Conservation (phyloP, 2,888 invertebrate species). For the Amiota communis region DNA sequence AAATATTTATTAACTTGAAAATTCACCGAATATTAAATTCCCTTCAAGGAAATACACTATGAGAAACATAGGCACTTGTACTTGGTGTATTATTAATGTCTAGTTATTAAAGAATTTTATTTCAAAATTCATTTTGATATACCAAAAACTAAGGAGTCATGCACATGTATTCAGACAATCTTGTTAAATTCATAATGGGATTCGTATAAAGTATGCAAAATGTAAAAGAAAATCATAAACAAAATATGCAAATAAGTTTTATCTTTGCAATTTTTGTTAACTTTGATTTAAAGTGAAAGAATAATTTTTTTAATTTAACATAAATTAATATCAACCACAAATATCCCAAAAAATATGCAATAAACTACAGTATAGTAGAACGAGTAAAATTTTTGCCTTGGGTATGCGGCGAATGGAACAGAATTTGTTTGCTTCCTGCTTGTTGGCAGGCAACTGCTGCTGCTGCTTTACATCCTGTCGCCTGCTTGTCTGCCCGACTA, state of each 20-base stretch:
- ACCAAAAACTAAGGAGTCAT: no score
- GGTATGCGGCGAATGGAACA: no score
- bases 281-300: neutral
- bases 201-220: neutral
- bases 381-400: no score
- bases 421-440: neutral
- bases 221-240: neutral
- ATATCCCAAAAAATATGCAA: constrained; percentile 7
- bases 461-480: neutral
- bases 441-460: neutral
- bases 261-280: neutral
- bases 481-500: neutral
- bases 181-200: no score
- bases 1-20: no score
- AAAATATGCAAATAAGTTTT: constrained; percentile 1
- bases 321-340: neutral
- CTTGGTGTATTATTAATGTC: no score
- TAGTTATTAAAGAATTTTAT: no score
- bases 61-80: no score
- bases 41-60: no score
- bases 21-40: no score
- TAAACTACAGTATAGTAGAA: neutral
- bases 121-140: no score
- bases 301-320: neutral
- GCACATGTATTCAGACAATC: no score